phyloP scores from a whole-genome alignment of 2,113 vertebrate genomes.

The Euleptes europaea region DNA sequence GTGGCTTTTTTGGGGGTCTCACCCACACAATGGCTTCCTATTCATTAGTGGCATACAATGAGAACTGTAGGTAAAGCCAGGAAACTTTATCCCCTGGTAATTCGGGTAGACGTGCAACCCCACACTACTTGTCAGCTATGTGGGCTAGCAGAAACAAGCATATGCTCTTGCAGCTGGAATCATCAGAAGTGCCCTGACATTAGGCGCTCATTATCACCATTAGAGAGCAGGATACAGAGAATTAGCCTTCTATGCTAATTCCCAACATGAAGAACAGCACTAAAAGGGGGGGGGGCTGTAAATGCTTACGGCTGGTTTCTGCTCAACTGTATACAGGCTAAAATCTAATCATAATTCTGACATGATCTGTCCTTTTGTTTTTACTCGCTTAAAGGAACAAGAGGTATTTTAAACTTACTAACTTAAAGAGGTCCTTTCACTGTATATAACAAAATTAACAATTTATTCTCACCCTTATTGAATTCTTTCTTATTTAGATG shows the following conservation, averaged over 20 bases:
- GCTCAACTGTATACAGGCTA: slow-evolving; percentile 6
- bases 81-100: neutral
- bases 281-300: neutral
- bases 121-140: neutral
- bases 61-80: neutral
- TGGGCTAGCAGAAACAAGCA: neutral
- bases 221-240: too few relatives aligned
- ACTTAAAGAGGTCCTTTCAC: slow-evolving; percentile 74
- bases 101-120: neutral
- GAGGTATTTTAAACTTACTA: slow-evolving; percentile 61
- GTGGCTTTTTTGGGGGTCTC: neutral
- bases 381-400: slow-evolving; percentile 50
- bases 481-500: slow-evolving; percentile 80
- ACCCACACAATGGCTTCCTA: neutral
- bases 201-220: too few relatives aligned
- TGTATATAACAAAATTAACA: slow-evolving; percentile 80
- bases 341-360: slow-evolving; percentile 42
- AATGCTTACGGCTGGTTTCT: neutral
- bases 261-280: neutral
- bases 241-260: neutral
- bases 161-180: too few relatives aligned
- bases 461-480: slow-evolving; percentile 81
- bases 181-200: too few relatives aligned
- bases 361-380: slow-evolving; percentile 58
- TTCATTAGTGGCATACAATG: neutral